These are phyloP conservation scores for Geophilus truncorum DNA, from an alignment of 2,888 invertebrate genomes.

Conservation along the genomic window DNA sequence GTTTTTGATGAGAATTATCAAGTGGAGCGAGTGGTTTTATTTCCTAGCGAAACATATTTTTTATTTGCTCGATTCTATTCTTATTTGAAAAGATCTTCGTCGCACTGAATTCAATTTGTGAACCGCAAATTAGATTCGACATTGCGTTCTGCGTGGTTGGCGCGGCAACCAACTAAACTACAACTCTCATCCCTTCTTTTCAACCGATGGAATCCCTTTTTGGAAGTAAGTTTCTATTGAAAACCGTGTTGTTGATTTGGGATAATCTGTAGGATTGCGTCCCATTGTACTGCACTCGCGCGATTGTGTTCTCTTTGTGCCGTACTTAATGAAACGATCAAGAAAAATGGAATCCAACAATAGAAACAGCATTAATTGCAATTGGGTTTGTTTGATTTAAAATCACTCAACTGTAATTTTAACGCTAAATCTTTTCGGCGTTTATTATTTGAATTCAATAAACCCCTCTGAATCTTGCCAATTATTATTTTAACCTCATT, in stretches of 20 bases:
- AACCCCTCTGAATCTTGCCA: not conserved
- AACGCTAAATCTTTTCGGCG: not conserved
- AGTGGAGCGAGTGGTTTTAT: not conserved
- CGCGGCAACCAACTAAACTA: constrained; percentile 10
- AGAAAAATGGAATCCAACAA: not conserved
- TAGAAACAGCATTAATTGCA: not conserved
- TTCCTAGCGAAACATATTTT: not conserved
- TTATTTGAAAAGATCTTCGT: not conserved
- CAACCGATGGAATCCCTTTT: not conserved
- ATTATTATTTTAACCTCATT: not conserved
- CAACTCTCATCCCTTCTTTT: not conserved
- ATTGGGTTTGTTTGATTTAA: not conserved
- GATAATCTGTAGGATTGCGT: not conserved
- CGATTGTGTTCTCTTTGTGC: not conserved
- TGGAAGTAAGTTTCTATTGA: not conserved
- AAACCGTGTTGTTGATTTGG: not conserved
- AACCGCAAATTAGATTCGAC: constrained; percentile 12
- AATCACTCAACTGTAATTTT: not conserved
- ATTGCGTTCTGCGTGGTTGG: not conserved
- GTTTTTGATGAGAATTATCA: not conserved
- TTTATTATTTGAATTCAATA: not conserved
- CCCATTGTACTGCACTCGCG: not conserved
- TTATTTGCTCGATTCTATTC: not conserved
- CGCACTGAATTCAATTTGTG: not conserved
- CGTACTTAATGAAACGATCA: not conserved